phyloP scores from a whole-genome alignment of 2,888 invertebrate genomes.

The Rhamphomyia laevipes region DNA sequence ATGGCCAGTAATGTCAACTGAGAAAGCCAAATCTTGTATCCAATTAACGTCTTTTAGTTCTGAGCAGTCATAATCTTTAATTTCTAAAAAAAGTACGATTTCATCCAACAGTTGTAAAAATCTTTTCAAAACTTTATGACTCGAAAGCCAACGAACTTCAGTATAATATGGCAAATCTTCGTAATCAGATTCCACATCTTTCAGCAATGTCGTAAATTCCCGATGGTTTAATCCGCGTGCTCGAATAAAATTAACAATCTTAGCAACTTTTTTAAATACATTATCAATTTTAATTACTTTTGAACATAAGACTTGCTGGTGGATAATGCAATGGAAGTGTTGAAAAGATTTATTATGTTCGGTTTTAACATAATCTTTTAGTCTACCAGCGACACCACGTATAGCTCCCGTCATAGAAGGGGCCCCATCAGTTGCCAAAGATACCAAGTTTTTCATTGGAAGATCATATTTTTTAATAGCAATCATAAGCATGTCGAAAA shows the following conservation, averaged over 20 bases:
- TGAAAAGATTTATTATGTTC: neutral
- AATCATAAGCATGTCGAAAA: neutral
- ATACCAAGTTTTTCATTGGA: neutral
- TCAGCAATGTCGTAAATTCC: conserved; percentile 14
- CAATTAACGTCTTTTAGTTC: neutral
- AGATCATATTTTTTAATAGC: neutral
- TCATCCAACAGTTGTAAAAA: neutral
- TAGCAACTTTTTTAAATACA: conserved; percentile 4
- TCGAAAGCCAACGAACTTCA: conserved; percentile 16
- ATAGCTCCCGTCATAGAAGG: neutral
- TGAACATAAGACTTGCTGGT: conserved; percentile 13
- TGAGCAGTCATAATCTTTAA: neutral
- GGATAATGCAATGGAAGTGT: conserved; percentile 12
- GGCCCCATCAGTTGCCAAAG: neutral
- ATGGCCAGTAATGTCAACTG: neutral
- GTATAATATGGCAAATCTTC: conserved; percentile 15
- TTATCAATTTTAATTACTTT: too few relatives aligned
- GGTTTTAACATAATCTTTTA: neutral
- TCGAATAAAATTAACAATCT: conserved; percentile 15
- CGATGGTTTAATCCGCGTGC: conserved; percentile 15
- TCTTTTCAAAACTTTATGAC: conserved; percentile 16
- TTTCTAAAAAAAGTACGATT: neutral
- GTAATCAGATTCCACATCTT: conserved; percentile 15
- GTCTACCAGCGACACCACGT: neutral
- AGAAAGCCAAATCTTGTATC: neutral